These are phyloP conservation scores for Falco rusticolus DNA, from an alignment of 2,797 vertebrate species.

Conservation along the genomic window DNA sequence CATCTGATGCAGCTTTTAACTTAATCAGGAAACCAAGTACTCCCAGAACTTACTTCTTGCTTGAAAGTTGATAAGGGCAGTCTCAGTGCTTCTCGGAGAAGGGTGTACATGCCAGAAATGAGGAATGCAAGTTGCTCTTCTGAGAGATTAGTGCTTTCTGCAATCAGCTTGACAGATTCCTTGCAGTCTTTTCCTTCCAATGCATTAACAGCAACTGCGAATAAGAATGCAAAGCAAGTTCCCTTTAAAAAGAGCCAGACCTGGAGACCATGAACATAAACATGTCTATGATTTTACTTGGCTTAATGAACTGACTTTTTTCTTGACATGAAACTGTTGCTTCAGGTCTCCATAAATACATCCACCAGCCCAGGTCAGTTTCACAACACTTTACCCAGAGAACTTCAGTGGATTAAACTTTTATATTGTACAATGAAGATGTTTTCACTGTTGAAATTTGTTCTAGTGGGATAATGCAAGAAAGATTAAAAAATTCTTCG, in stretches of 20 bases:
- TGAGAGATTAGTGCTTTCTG: constrained; percentile 76
- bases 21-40: neutral
- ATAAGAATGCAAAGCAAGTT: neutral
- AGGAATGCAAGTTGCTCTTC: constrained; percentile 83
- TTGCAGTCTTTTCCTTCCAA: constrained; percentile 85
- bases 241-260: neutral
- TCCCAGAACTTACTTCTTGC: constrained; percentile 78
- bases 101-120: constrained; percentile 82
- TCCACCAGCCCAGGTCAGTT: neutral
- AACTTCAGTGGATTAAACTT: neutral
- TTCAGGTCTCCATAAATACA: neutral
- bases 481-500: neutral
- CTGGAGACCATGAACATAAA: neutral
- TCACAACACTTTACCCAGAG: neutral
- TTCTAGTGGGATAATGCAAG: neutral
- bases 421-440: neutral
- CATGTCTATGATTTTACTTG: neutral
- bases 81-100: constrained; percentile 85
- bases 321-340: neutral
- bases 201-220: constrained; percentile 82
- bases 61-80: constrained; percentile 82
- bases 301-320: neutral
- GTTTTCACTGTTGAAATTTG: neutral
- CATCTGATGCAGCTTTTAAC: neutral
- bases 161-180: constrained; percentile 76